Evolutionary conservation across 2,888 invertebrate genomes (phyloP), one percentile per base, ranked within the genome.

Genomic region (Corbicula japonica): DNA sequence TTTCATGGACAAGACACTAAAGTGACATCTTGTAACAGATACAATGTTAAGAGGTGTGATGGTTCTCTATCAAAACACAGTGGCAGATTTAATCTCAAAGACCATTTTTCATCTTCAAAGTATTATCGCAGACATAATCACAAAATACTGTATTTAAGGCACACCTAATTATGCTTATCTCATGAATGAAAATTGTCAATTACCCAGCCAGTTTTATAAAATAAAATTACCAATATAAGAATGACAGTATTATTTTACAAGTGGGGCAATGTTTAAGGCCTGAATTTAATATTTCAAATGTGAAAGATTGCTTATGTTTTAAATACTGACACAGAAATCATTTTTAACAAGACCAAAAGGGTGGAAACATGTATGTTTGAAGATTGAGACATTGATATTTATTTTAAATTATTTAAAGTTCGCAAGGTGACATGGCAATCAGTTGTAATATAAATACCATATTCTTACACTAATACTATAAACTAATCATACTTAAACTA

Each of bases 51-150:
- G 50, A 6, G 28, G 41, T 38, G 23, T 65, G 38, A 52, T 65
- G 41, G 10, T n/a, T 26, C 54, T 41, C 18, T 41, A 38, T 54
- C 26, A 38, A 52, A 58, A 38, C 54, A 66, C 66, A 66, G 54
- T 15, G 38, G 21, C 1, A 8, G 52, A 66, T 66, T 26, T 23
- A 54, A 66, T 66, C 66, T 41, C 35, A 66, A 66, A 23, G 38
- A 21, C 18, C 38, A 23, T 52, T 32, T 28, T 65, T 41, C 52
- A 48, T 63, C 23, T 48, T 23, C 34, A 65, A 21, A 65, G 2
- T 6, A 30, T 63, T 65, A 65, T 65, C 63, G 34, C 34, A 23
- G 35, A 65, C 63, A 35, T 65, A 50, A 65, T 65, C 63, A 26
- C 18, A 23, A 34, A 23, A 35, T n/a, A n/a, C 48, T 65, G 35